Evolutionary conservation across 2,113 vertebrate genomes (phyloP).

Genomic region (Microtus montanus): DNA sequence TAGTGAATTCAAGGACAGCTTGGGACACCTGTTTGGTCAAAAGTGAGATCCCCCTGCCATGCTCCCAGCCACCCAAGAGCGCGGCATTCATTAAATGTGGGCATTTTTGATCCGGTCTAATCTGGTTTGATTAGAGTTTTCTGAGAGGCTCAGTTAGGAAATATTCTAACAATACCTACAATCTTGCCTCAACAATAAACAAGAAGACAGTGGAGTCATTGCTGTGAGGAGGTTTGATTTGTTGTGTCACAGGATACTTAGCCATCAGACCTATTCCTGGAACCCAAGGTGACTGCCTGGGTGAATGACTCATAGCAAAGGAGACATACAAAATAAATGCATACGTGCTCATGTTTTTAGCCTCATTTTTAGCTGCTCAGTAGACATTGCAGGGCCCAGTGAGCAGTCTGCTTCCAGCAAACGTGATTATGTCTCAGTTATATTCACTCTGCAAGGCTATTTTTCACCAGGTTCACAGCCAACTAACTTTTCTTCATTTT

Average conservation of each 20-base stretch:
- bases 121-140: no score
- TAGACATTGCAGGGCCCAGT: background rate
- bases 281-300: background rate
- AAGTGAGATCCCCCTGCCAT: no score
- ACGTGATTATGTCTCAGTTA: background rate
- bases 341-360: background rate
- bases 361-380: background rate
- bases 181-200: background rate
- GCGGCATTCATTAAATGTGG: no score
- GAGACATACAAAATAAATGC: background rate
- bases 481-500: background rate
- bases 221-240: background rate
- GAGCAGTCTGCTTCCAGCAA: background rate
- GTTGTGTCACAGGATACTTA: background rate
- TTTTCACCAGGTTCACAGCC: background rate
- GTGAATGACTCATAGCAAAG: background rate
- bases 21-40: background rate
- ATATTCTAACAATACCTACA: no score
- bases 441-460: background rate
- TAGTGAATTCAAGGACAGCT: background rate
- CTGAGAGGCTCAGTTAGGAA: no score
- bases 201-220: background rate
- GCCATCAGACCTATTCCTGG: background rate
- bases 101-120: no score
- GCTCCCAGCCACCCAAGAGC: no score